Percentiles rank a stretch among this genome's conserved stretches.
These are phyloP conservation scores for Brachyrhaphis roseni DNA, from an alignment of 2,797 vertebrate genomes.

Conservation along the genomic window DNA sequence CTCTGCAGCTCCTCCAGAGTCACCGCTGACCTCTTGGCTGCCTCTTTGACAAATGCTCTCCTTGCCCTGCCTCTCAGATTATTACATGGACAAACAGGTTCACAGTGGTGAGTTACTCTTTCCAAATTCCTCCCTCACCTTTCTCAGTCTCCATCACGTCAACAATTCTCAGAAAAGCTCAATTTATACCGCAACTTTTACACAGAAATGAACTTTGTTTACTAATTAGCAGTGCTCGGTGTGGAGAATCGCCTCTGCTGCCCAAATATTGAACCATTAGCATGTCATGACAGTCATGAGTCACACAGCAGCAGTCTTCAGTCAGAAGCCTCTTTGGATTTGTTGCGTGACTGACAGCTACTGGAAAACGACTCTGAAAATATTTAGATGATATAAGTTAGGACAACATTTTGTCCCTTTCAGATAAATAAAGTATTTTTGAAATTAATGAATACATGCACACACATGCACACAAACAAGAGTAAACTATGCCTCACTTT, in stretches of 20 bases:
- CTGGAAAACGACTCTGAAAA: neutral
- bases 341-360: neutral
- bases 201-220: neutral
- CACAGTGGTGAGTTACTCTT: neutral
- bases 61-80: neutral
- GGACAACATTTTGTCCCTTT: neutral
- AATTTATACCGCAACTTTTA: neutral
- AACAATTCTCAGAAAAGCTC: neutral
- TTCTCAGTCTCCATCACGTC: neutral
- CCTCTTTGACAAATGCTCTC: neutral
- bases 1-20: constrained; percentile 2
- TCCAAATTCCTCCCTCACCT: neutral
- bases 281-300: neutral
- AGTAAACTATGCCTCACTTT: neutral
- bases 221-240: neutral
- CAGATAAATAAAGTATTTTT: neutral
- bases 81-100: neutral
- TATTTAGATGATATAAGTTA: neutral
- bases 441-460: neutral
- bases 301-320: neutral
- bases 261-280: neutral
- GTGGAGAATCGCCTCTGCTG: neutral
- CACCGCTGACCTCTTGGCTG: neutral
- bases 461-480: neutral
- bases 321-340: neutral